Conservation (phyloP, 2,888 invertebrate species). For the Hetaerina titia region DNA sequence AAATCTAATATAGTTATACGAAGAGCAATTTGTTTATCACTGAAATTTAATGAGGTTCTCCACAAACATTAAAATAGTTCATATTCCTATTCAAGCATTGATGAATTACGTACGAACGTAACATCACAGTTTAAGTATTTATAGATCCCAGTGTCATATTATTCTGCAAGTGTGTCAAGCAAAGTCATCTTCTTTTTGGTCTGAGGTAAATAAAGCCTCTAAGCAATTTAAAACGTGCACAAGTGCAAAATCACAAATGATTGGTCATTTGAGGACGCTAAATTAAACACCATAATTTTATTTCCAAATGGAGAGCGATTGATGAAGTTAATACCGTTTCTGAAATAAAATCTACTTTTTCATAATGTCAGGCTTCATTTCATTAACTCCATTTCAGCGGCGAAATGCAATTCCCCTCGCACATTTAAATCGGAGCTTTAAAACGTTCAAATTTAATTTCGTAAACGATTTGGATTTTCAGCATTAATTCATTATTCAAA, state of each 20-base stretch:
- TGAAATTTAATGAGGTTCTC: conserved; percentile 9
- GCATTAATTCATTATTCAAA: conserved; percentile 50
- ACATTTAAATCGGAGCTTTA: conserved; percentile 64
- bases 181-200: neutral
- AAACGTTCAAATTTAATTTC: conserved; percentile 64
- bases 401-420: conserved; percentile 53
- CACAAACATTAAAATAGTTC: neutral
- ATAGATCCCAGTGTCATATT: neutral
- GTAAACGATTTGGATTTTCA: conserved; percentile 49
- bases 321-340: conserved; percentile 16
- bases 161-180: neutral
- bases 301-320: conserved; percentile 47
- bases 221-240: conserved; percentile 19
- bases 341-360: conserved; percentile 40
- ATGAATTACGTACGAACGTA: neutral
- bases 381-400: conserved; percentile 63
- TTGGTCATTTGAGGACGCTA: conserved; percentile 21
- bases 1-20: neutral
- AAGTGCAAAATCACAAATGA: conserved; percentile 34
- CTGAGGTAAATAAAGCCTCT: conserved; percentile 1
- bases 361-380: conserved; percentile 53
- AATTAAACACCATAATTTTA: conserved; percentile 38
- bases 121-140: neutral
- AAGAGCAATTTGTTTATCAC: neutral
- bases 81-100: neutral